A percentile compares a stretch with the other conserved stretches of the same genome.
Conservation (phyloP, 2,888 invertebrate species). For the Oscheius onirici region DNA sequence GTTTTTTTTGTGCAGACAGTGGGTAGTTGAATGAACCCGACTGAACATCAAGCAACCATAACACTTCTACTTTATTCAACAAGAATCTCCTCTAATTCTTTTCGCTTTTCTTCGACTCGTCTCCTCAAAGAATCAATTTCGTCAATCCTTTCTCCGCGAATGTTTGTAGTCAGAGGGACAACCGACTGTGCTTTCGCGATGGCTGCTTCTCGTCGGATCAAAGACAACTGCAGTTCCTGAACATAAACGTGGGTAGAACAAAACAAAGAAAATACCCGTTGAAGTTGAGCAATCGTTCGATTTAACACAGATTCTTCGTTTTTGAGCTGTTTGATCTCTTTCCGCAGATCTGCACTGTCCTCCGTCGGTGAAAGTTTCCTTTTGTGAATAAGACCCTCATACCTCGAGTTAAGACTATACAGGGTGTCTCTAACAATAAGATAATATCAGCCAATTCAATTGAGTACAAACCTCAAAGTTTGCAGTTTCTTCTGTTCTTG, state of each 20-base stretch:
- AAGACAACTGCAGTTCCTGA: conserved; percentile 44
- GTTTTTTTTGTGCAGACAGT: no score
- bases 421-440: conserved; percentile 10
- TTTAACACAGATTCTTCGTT: not conserved
- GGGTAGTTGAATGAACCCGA: no score
- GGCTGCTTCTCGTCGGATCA: conserved; percentile 43
- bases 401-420: conserved; percentile 1
- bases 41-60: no score
- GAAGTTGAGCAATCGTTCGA: conserved; percentile 13
- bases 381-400: not conserved
- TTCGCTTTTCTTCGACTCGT: conserved; percentile 34
- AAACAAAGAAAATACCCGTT: not conserved
- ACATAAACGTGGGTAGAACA: not conserved
- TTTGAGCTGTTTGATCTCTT: conserved; percentile 12
- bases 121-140: conserved; percentile 39
- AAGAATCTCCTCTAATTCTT: conserved; percentile 19
- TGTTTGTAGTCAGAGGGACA: conserved; percentile 41
- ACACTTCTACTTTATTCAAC: conserved; percentile 3
- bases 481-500: conserved; percentile 1
- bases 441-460: not conserved
- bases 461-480: not conserved
- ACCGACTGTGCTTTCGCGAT: conserved; percentile 45
- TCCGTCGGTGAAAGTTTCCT: not conserved
- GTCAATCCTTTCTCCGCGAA: conserved; percentile 39
- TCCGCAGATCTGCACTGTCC: not conserved